Evolutionary conservation across 2,797 vertebrate species (phyloP).

Genomic region (Danio albolineatus): DNA sequence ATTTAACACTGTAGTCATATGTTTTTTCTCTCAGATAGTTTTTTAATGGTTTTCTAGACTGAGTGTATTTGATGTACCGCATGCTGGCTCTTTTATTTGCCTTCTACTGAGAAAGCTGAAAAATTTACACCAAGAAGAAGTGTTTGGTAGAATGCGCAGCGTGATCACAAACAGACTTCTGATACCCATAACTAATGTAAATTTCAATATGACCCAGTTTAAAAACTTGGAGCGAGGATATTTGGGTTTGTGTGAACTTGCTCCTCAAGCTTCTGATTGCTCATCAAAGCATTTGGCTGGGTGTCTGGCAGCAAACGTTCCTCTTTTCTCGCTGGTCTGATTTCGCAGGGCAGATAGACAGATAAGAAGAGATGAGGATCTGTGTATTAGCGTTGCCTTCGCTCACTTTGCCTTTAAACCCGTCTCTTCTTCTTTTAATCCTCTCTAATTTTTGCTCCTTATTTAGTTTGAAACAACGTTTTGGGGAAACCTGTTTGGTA

Average conservation of each 20-base stretch:
- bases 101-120: not conserved
- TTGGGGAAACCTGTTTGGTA: not conserved
- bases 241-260: slow-evolving; percentile 41
- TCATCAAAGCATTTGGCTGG: slow-evolving; percentile 48
- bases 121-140: not conserved
- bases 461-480: not conserved
- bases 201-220: slow-evolving; percentile 43
- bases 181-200: slow-evolving; percentile 35
- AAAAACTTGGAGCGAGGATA: slow-evolving; percentile 31
- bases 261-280: slow-evolving; percentile 50
- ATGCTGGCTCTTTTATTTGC: not conserved
- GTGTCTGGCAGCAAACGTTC: slow-evolving; percentile 42
- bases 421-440: not conserved
- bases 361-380: slow-evolving; percentile 51
- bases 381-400: slow-evolving; percentile 19
- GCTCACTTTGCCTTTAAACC: slow-evolving; percentile 19
- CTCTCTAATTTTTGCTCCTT: not conserved
- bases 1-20: too few relatives aligned
- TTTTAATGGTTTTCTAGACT: not conserved
- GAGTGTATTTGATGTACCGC: not conserved
- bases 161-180: not conserved
- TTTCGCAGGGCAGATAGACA: slow-evolving; percentile 47
- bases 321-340: slow-evolving; percentile 14
- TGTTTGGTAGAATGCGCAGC: not conserved
- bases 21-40: too few relatives aligned